Evolutionary conservation across 2,888 invertebrate genomes (phyloP), one percentile per base, ranked within the genome.

Genomic region (Zaprionus obscuricornis): DNA sequence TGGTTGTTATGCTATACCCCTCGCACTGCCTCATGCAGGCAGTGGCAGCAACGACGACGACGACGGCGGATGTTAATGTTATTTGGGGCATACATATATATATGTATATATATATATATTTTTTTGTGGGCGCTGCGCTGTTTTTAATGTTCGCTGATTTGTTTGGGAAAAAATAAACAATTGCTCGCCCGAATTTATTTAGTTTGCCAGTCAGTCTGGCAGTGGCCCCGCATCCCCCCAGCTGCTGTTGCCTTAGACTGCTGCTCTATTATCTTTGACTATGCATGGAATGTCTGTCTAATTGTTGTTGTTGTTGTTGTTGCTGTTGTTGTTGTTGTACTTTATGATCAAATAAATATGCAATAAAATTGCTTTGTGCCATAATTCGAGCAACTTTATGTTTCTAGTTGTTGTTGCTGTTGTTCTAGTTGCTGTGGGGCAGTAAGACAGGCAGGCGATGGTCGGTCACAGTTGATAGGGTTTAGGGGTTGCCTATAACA

Each of bases 151-250:
- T 27, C 66, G 78, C 78, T 75, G 79, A 81, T 81, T 81, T 81
- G 84, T 79, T 79, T 83, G 74, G 72, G 66, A 74, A 68, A 79
- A 79, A 78, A 78, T 83, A 78, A 78, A 78, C 78, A 78, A 79
- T 82, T 76, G 49, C n/a, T n/a, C n/a, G n/a, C n/a, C n/a, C 20
- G 68, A 66, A 78, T 78, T 78, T 83, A 78, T 78, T 78, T 78
- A 78, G 83, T 83, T 79, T 66, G 57, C 45, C 54, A 29, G 37
- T 24, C 13, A 17, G 6, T 10, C 39, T n/a, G 4, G 11, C 36
- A 18, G n/a, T 8, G n/a, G 5, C 11, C 31, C 31, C 13, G 1
- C 31, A 31, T 13, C 34, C 34, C 34, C 16, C 34, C 10, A 2
- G 16, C 34, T 17, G 6, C 16, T 13, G 13, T 1, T 8, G 5